Percentiles rank a stretch among this genome's conserved stretches.
phyloP scores from a whole-genome alignment of 2,797 vertebrate species.

The Hafferia zeledoni region DNA sequence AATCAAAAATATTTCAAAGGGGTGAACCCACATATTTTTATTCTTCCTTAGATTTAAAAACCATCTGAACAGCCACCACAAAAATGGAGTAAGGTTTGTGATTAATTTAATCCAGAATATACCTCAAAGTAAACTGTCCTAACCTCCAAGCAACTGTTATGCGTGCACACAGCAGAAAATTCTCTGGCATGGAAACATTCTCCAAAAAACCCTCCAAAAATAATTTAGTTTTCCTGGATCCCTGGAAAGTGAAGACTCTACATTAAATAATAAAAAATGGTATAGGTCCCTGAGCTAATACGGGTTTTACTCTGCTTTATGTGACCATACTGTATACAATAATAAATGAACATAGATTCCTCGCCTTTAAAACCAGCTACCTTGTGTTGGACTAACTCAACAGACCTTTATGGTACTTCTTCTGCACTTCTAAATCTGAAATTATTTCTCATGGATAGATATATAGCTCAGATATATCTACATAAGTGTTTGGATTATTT shows the following conservation, averaged over 20 bases:
- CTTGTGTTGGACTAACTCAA: neutral
- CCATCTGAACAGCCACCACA: neutral
- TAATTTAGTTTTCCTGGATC: neutral
- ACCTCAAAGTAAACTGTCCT: neutral
- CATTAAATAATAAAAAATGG: neutral
- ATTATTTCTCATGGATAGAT: neutral
- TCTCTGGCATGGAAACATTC: neutral
- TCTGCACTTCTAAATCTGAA: neutral
- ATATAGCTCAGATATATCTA: neutral
- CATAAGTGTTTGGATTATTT: neutral
- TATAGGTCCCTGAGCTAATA: neutral
- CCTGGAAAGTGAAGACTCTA: neutral
- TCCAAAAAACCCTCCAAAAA: neutral
- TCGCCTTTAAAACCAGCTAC: neutral
- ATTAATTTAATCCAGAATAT: neutral
- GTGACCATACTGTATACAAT: neutral
- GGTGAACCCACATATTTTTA: neutral
- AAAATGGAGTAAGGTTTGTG: neutral
- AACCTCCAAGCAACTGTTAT: neutral
- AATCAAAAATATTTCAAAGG: neutral
- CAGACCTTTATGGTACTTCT: neutral
- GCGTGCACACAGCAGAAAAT: neutral
- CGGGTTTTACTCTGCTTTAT: neutral
- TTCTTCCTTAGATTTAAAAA: neutral
- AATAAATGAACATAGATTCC: neutral